Evolutionary conservation across 2,888 invertebrate species (phyloP).

Genomic region (Brachyopa scutellaris): DNA sequence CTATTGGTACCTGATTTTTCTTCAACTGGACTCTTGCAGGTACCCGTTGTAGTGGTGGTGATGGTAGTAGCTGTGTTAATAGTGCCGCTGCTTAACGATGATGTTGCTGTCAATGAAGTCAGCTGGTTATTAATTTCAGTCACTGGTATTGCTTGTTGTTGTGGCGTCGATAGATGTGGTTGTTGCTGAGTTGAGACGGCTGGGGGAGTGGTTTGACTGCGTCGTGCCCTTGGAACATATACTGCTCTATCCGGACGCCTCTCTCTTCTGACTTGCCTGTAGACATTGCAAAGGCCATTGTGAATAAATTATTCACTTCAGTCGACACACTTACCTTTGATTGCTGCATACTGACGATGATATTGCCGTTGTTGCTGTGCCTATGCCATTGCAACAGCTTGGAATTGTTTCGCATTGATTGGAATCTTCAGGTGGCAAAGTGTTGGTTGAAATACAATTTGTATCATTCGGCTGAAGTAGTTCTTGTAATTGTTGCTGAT

Average conservation of each 20-base stretch:
- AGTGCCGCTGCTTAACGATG: conserved; percentile 52
- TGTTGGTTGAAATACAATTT: conserved; percentile 60
- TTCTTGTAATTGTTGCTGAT: conserved; percentile 71
- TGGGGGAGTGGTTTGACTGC: conserved; percentile 82
- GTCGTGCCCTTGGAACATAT: conserved; percentile 89
- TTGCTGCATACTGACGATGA: conserved; percentile 78
- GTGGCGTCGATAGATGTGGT: conserved; percentile 26
- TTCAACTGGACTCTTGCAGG: conserved; percentile 58
- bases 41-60: conserved; percentile 43
- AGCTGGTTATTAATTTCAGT: conserved; percentile 62
- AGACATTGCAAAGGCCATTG: conserved; percentile 13
- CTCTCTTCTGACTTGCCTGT: conserved; percentile 77
- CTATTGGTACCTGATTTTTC: conserved; percentile 38
- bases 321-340: conserved; percentile 76
- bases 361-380: conserved; percentile 77
- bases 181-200: conserved; percentile 70
- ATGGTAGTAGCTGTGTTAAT: conserved; percentile 29
- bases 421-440: conserved; percentile 21
- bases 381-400: conserved; percentile 53
- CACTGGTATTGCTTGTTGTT: conserved; percentile 38
- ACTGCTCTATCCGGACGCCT: conserved; percentile 90
- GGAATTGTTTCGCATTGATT: conserved; percentile 11
- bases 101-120: conserved; percentile 65
- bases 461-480: conserved; percentile 55
- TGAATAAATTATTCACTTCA: conserved; percentile 23